Percentiles rank a stretch among this genome's conserved stretches.
Evolutionary conservation across 2,888 invertebrate genomes (phyloP).

Genomic region (Choristoneura rosaceana): DNA sequence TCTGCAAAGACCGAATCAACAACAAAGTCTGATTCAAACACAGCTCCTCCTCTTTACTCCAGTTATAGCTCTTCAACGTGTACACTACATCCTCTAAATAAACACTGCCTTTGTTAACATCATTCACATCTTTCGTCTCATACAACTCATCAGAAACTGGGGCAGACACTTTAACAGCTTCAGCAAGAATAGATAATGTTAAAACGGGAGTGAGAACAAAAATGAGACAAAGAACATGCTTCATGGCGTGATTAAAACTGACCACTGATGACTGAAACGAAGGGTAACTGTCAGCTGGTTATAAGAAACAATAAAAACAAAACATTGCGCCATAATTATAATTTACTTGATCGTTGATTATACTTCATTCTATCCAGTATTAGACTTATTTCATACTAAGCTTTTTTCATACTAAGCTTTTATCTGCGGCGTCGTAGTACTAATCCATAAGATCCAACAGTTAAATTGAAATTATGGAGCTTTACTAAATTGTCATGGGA

Average conservation of each 20-base stretch:
- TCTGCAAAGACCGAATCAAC: constrained; percentile 73
- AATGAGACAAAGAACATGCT: constrained; percentile 47
- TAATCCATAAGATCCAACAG: too few species aligned
- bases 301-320: constrained; percentile 50
- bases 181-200: constrained; percentile 6
- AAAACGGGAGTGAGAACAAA: constrained; percentile 40
- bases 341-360: neutral
- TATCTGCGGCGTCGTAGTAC: too few species aligned
- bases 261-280: constrained; percentile 58
- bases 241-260: constrained; percentile 55
- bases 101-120: too few species aligned
- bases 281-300: constrained; percentile 50
- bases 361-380: neutral
- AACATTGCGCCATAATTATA: neutral
- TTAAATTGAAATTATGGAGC: too few species aligned
- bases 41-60: constrained; percentile 66
- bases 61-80: constrained; percentile 67
- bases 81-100: constrained; percentile 68
- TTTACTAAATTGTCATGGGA: too few species aligned
- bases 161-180: constrained; percentile 39
- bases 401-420: too few species aligned
- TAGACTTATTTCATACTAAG: neutral
- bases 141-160: neutral
- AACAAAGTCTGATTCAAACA: constrained; percentile 68
- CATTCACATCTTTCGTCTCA: neutral